phyloP scores from a whole-genome alignment of 2,797 vertebrate genomes.

The Epinephelus coioides region DNA sequence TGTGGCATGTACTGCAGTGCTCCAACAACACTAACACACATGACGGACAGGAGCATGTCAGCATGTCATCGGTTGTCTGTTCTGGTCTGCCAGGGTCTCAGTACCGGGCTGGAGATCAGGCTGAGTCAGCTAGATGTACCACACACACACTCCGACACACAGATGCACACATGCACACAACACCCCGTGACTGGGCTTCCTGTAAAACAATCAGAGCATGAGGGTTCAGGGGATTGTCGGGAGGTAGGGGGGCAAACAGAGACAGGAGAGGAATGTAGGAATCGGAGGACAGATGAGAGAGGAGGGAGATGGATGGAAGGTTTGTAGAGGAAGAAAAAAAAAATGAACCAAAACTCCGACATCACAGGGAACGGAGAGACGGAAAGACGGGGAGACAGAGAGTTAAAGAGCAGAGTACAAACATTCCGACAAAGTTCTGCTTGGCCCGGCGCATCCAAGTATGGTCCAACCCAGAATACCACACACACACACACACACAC shows the following conservation, averaged over 20 bases:
- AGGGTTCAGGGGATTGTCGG: constrained; percentile 64
- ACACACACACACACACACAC: constrained; percentile 60
- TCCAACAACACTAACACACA: constrained; percentile 34
- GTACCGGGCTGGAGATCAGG: constrained; percentile 77
- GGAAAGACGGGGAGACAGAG: constrained; percentile 61
- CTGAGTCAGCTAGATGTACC: constrained; percentile 74
- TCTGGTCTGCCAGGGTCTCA: constrained; percentile 76
- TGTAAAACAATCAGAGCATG: constrained; percentile 78
- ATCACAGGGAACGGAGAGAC: constrained; percentile 50
- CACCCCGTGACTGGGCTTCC: constrained; percentile 75
- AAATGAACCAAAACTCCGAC: constrained; percentile 32
- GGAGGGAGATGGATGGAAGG: constrained; percentile 49
- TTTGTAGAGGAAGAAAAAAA: constrained; percentile 29
- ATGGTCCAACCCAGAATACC: constrained; percentile 73
- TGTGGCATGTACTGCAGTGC: background rate
- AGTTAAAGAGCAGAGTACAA: constrained; percentile 66
- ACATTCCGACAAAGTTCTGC: constrained; percentile 74
- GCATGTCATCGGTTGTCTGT: constrained; percentile 53
- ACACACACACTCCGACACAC: constrained; percentile 39
- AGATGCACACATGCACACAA: constrained; percentile 49
- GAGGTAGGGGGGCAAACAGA: constrained; percentile 36
- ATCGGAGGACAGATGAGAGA: constrained; percentile 56
- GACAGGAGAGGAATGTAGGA: constrained; percentile 49
- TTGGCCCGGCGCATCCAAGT: constrained; percentile 65
- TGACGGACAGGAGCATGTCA: constrained; percentile 65